Conservation (phyloP, 2,797 vertebrate genomes). For the Arvicola amphibius region DNA sequence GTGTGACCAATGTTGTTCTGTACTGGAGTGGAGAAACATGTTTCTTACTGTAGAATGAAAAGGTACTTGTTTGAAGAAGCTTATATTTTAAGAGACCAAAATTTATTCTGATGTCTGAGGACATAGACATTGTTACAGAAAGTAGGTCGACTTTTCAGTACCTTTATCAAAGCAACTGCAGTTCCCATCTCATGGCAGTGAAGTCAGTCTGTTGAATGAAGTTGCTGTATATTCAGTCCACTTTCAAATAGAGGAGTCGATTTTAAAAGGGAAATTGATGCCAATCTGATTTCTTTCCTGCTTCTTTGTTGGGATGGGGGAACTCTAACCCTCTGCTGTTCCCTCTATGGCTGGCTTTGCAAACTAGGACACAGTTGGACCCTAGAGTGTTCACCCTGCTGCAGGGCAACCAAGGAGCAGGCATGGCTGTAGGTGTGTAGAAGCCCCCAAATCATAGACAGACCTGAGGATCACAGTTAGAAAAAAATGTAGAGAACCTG, state of each 20-base stretch:
- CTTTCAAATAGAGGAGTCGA: conserved; percentile 74
- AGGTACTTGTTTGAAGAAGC: conserved; percentile 67
- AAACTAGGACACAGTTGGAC: conserved; percentile 58
- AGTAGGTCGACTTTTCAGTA: conserved; percentile 78
- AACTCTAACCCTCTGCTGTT: conserved; percentile 49
- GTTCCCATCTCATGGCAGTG: conserved; percentile 74
- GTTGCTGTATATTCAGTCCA: conserved; percentile 72
- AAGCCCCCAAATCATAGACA: not conserved
- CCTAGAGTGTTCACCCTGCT: not conserved
- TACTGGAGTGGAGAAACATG: not conserved
- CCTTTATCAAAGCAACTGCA: conserved; percentile 76
- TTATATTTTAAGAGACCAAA: conserved; percentile 74
- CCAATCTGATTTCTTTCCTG: conserved; percentile 76
- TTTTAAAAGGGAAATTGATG: conserved; percentile 72
- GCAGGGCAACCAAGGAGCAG: conserved; percentile 41
- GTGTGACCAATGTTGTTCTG: conserved; percentile 14
- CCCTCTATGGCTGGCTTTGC: conserved; percentile 52
- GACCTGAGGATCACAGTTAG: conserved; percentile 10
- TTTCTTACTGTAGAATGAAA: conserved; percentile 43
- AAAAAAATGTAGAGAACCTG: not conserved
- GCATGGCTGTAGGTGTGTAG: not conserved
- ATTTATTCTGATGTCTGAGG: conserved; percentile 70
- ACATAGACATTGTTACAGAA: conserved; percentile 70
- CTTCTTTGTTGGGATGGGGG: conserved; percentile 72
- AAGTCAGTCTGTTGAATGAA: conserved; percentile 74